Percentiles rank a stretch among this genome's conserved stretches.
Evolutionary conservation across 23 tunicate species (phyloP).

Genomic region (Phallusia fumigata): DNA sequence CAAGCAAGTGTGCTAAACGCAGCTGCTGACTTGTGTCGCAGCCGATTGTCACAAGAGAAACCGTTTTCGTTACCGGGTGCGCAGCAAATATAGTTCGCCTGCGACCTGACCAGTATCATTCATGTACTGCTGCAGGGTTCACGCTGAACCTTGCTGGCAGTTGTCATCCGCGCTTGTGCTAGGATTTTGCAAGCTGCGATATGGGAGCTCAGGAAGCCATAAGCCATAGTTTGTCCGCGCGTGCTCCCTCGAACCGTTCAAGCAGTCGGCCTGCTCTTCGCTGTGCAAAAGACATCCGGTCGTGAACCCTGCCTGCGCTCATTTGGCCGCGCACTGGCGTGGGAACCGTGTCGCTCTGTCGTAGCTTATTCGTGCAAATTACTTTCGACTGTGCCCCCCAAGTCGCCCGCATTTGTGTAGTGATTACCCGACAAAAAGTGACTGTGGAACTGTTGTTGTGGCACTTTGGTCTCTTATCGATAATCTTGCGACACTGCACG

Average conservation of each 20-base stretch:
- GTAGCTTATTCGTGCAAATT: neutral
- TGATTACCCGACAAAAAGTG: neutral
- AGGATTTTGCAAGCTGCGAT: neutral
- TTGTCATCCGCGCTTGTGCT: neutral
- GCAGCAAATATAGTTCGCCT: neutral
- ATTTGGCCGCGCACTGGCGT: neutral
- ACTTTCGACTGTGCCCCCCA: neutral
- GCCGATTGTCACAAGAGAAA: neutral
- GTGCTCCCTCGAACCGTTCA: conserved; percentile 12
- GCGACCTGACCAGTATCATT: neutral
- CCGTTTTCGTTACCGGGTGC: neutral
- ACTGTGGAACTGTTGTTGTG: conserved; percentile 5
- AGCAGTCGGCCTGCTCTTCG: conserved; percentile 9
- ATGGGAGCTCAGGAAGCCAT: conserved; percentile 16
- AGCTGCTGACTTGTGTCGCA: neutral
- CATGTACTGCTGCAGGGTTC: neutral
- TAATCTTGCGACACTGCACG: neutral
- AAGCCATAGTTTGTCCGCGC: conserved; percentile 12
- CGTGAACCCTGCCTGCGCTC: neutral
- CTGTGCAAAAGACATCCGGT: conserved; percentile 12
- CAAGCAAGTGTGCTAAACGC: neutral
- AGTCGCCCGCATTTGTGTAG: neutral
- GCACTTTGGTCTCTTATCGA: neutral
- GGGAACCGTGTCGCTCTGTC: neutral
- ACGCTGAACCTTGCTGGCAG: conserved; percentile 5